Evolutionary conservation across 2,888 invertebrate species (phyloP), one percentile per base, ranked within the genome.

Genomic region (Drosophila nigricruria): DNA sequence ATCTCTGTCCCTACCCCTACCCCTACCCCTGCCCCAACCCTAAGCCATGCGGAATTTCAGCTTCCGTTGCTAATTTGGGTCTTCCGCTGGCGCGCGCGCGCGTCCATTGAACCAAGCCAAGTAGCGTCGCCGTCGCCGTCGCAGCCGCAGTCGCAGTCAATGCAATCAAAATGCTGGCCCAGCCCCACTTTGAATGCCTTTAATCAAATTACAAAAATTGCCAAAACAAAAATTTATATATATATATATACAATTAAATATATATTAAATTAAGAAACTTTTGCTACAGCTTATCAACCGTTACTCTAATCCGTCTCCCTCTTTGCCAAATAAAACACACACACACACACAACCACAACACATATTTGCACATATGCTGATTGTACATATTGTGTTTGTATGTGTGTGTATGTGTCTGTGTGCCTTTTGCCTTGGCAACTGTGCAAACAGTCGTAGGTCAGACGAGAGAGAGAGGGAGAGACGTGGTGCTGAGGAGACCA

Each of bases 51-150:
- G 56, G 32, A 42, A 50, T 45, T 47, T 30, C 58, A 77, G 77
- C 86, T 79, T 82, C 82, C 88, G 82, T 67, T 82, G 85, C 73
- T 73, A 82, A 82, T 88, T 79, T 82, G 85, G 54, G 54, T 66
- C 71, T 82, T 88, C 82, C 82, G 82, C 38, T 81, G 68, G 53
- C 52, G 59, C 43, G 40, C 30, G 34, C 49, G 54, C 78, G 58
- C 23, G 23, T 63, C 49, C 68, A 73, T 63, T 77, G 85, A 69
- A 69, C 82, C 61, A 75, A 62, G n/a, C 52, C 42, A 53, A 20
- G 34, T 54, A 70, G 18, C 53, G 38, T 9, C 9, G 58, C 42
- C 3, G 40, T 38, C 38, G 57, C 34, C 8, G 36, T 36, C 36
- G 57, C 40, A 18, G 25, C 42, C 52, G 18, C 10, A 5, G 62